These are phyloP conservation scores for Pangasius mekongensis DNA, from an alignment of 2,797 vertebrate species.

Conservation along the genomic window DNA sequence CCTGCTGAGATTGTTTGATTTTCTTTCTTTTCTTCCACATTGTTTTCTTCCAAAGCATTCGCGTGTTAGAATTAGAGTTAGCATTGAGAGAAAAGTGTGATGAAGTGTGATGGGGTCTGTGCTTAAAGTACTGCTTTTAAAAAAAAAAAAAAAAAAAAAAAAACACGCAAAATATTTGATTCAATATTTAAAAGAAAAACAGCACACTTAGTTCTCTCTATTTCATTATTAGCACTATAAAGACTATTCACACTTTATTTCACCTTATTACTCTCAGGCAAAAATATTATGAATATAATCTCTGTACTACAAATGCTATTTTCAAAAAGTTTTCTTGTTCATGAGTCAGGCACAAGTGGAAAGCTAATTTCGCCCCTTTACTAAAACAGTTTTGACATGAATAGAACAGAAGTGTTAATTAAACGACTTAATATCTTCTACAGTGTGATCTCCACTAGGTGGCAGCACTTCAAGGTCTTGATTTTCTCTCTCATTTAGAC, in stretches of 20 bases:
- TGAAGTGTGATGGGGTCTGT: background rate
- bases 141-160: background rate
- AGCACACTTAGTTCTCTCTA: background rate
- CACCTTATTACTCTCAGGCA: background rate
- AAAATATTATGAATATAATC: background rate
- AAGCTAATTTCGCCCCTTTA: background rate
- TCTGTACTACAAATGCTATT: background rate
- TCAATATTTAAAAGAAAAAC: background rate
- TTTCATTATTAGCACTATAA: background rate
- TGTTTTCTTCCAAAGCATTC: constrained; percentile 11
- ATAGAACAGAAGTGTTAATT: background rate
- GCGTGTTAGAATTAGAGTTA: background rate
- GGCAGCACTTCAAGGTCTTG: constrained; percentile 2
- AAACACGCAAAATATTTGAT: background rate
- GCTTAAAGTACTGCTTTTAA: background rate
- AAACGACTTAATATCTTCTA: background rate
- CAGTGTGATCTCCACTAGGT: constrained; percentile 18
- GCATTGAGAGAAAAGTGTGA: constrained; percentile 9
- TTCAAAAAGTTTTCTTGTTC: background rate
- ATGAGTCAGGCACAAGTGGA: background rate
- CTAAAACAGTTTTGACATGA: background rate
- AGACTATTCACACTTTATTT: background rate
- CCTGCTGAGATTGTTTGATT: constrained; percentile 44
- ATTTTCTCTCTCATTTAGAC: background rate
- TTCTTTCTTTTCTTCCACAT: background rate